Conservation (phyloP, 2,797 vertebrate genomes). For the Pseudochromis fuscus region DNA sequence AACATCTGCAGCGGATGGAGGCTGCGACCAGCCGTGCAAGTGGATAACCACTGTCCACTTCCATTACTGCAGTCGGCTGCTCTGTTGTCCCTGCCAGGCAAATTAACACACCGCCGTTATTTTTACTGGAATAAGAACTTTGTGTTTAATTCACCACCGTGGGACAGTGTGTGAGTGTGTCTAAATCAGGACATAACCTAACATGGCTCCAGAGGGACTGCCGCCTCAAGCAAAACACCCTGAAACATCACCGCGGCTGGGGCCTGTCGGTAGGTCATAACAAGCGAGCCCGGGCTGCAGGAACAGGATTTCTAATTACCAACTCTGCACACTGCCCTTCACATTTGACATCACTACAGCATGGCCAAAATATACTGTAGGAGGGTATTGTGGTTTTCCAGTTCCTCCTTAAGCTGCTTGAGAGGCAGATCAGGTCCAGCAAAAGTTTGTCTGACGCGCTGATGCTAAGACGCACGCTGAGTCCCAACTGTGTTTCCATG, state of each 20-base stretch:
- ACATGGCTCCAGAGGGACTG: conserved; percentile 12
- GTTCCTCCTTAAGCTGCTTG: too few relatives aligned
- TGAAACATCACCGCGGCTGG: conserved; percentile 10
- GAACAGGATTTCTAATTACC: conserved; percentile 17
- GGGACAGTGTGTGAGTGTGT: conserved; percentile 7
- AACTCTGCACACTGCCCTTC: too few relatives aligned
- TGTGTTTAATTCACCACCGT: conserved; percentile 40
- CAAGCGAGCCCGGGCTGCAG: conserved; percentile 14
- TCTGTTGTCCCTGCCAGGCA: conserved; percentile 16
- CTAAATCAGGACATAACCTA: conserved; percentile 38
- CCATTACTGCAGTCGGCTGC: conserved; percentile 3
- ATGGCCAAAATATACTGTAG: not conserved
- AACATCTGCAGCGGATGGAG: conserved; percentile 19
- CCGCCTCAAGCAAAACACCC: conserved; percentile 28
- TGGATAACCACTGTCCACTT: conserved; percentile 33
- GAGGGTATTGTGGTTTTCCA: too few relatives aligned
- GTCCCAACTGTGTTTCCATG: too few relatives aligned
- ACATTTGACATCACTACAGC: too few relatives aligned
- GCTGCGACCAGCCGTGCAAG: conserved; percentile 9
- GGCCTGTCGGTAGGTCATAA: not conserved
- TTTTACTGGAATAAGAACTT: conserved; percentile 14
- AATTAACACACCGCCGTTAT: conserved; percentile 40
- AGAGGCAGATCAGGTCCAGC: too few relatives aligned
- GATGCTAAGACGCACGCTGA: too few relatives aligned
- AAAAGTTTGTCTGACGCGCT: too few relatives aligned